Evolutionary conservation across 2,113 vertebrate species (phyloP).

Genomic region (Gopherus flavomarginatus): DNA sequence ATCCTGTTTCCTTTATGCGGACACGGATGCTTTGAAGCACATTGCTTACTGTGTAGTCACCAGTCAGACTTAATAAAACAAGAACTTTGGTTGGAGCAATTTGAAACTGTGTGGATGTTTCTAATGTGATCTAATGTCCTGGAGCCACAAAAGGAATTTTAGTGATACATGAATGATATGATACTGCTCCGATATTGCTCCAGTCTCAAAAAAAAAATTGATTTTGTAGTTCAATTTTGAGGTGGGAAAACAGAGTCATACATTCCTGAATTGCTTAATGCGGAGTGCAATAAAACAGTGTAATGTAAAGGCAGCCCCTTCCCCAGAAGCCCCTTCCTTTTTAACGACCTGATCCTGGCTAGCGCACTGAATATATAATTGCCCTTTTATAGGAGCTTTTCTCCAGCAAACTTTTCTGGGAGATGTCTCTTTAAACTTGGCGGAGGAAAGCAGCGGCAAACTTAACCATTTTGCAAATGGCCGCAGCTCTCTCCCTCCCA

Average conservation of each 20-base stretch:
- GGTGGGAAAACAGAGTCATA: not conserved
- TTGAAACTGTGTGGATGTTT: not conserved
- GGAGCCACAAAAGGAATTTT: not conserved
- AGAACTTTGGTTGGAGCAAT: not conserved
- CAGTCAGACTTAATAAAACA: not conserved
- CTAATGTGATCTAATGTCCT: not conserved
- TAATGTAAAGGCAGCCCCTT: not conserved
- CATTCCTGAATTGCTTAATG: constrained; percentile 5
- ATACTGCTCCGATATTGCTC: not conserved
- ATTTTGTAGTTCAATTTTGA: not conserved
- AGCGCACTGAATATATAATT: not conserved
- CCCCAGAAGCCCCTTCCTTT: not conserved
- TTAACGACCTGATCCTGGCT: not conserved
- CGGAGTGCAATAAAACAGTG: not conserved
- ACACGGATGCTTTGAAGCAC: not conserved
- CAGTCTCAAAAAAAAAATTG: not conserved
- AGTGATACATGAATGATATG: not conserved
- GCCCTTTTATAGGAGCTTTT: not conserved
- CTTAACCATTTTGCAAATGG: not conserved
- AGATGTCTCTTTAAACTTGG: not conserved
- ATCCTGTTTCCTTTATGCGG: not conserved
- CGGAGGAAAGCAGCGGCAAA: not conserved
- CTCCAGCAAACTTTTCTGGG: not conserved
- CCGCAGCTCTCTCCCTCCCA: not conserved
- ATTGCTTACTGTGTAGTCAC: not conserved